A percentile compares a stretch with the other conserved stretches of the same genome.
These are phyloP conservation scores for Vultur gryphus DNA, from an alignment of 2,797 vertebrate genomes.

Conservation along the genomic window DNA sequence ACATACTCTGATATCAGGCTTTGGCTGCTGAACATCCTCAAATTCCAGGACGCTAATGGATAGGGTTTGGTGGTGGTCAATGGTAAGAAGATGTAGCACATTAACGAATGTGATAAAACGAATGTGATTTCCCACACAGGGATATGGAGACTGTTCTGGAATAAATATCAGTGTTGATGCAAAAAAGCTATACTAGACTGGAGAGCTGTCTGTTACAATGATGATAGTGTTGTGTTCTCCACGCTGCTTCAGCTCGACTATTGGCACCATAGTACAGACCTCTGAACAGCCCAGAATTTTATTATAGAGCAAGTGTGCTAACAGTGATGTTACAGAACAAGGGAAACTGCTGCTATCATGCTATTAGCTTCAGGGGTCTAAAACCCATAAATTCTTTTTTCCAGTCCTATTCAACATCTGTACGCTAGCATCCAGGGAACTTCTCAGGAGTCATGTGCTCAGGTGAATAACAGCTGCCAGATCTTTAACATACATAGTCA, in stretches of 20 bases:
- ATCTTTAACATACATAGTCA: neutral
- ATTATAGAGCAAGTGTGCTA: neutral
- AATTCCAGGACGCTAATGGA: neutral
- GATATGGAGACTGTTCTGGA: neutral
- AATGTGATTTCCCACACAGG: neutral
- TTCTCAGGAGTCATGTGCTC: neutral
- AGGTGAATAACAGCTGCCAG: neutral
- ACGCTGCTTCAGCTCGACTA: neutral
- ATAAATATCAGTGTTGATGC: neutral
- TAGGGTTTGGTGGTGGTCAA: neutral
- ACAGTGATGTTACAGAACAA: neutral
- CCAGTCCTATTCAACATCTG: neutral
- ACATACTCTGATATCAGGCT: neutral
- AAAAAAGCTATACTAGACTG: neutral
- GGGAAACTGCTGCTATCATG: neutral
- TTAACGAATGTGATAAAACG: neutral
- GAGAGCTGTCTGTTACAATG: neutral
- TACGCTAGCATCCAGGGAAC: neutral
- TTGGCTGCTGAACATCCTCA: neutral
- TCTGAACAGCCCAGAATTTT: neutral
- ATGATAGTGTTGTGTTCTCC: neutral
- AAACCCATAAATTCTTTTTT: neutral
- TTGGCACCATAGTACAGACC: neutral
- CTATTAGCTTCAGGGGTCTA: fast-evolving
- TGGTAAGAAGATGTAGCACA: neutral